Evolutionary conservation across 2,113 vertebrate species (phyloP), one percentile per base, ranked within the genome.

Genomic region (Python bivittatus): DNA sequence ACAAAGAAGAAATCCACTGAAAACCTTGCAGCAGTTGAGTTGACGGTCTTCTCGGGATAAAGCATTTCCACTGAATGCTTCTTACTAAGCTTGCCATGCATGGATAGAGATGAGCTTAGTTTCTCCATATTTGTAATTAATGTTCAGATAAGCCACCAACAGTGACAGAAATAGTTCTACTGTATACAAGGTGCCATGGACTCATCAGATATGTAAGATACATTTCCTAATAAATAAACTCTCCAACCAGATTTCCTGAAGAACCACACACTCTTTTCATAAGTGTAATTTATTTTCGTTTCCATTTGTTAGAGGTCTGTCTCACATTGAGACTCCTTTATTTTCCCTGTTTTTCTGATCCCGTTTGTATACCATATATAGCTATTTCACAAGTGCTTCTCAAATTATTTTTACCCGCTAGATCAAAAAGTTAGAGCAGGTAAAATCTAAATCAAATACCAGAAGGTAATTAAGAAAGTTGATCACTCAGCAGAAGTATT

Each of bases 381-480:
- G 44, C 15, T 87, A 53, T 79, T 94, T 93, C 61, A 88, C 56
- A 93, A 88, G 42, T 56, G 53, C 92, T 95, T 92, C 86, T 93
- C 92, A 93, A 61, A 94, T 13, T 92, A 61, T 29, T 92, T 90
- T 4, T 56, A 56, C 42, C 53, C 57, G 90, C 44, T 92, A 96
- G 94, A 17, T 92, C 88, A 93, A 95, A 92, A 84, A 93, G 60
- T 94, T 93, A 93, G 5, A 93, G 64, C 22, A 90, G 86, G 10
- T n/a, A 88, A 0, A 58, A 11, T 72, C 13, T 54, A 68, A 22
- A 90, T 94, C 17, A 92, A 90, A 93, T 92, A 86, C 91, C 54
- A 93, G 56, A 92, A 1, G 13, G 29, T 93, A 95, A 95, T 94
- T 95, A 94, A 96, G 89, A 95, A 22, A 94, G 58, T 88, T 61